These are phyloP conservation scores for Burhinus oedicnemus DNA, from an alignment of 2,113 vertebrate genomes.

Conservation along the genomic window DNA sequence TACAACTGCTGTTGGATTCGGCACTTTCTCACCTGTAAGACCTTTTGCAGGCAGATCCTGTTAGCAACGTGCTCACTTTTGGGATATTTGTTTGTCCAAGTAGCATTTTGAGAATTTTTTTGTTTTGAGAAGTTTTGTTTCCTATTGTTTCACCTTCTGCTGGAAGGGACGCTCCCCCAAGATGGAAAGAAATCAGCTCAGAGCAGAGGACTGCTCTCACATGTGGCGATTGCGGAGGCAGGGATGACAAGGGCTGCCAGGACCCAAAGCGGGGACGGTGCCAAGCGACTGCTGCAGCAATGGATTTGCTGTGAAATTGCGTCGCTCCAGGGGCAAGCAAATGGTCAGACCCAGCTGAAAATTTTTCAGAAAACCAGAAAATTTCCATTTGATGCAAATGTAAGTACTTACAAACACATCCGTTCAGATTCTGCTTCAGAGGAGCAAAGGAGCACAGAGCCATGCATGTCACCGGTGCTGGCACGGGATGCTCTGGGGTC, in stretches of 20 bases:
- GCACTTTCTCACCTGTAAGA: not conserved
- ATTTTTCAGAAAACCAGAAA: not conserved
- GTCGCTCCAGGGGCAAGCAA: not conserved
- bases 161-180: not conserved
- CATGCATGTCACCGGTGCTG: accelerated
- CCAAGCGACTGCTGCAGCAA: not conserved
- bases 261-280: not conserved
- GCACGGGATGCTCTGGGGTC: not conserved
- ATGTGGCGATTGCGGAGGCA: not conserved
- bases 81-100: conserved; percentile 50
- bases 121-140: too few species aligned
- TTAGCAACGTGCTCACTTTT: not conserved
- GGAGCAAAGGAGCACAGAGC: not conserved
- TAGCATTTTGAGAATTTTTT: not conserved
- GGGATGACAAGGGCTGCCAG: not conserved
- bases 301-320: not conserved
- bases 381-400: not conserved
- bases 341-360: not conserved
- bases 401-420: not conserved
- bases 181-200: not conserved
- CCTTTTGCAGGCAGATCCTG: not conserved
- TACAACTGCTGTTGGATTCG: not conserved
- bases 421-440: not conserved
- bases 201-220: not conserved
- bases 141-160: not conserved